Percentiles rank a stretch among this genome's conserved stretches.
Evolutionary conservation across 2,797 vertebrate genomes (phyloP).

Genomic region (Alfaro cultratus): DNA sequence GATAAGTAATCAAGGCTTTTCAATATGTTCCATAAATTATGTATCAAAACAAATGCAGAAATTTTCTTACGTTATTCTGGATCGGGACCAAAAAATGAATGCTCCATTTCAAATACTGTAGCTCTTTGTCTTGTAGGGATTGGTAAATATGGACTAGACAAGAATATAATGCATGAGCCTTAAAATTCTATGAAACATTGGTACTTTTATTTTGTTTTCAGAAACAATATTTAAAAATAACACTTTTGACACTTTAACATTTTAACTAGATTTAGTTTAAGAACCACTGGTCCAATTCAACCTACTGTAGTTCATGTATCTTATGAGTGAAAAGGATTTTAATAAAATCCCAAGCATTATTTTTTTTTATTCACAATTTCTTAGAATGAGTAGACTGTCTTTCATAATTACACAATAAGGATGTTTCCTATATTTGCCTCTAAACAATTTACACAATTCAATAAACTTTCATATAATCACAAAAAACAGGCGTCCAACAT

Average conservation of each 20-base stretch:
- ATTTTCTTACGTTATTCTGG: neutral
- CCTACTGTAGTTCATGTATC: neutral
- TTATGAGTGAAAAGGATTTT: neutral
- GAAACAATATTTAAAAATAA: neutral
- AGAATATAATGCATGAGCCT: neutral
- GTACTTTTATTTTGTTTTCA: neutral
- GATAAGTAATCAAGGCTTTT: neutral
- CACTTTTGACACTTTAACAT: neutral
- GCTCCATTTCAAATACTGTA: neutral
- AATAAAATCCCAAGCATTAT: too few species aligned
- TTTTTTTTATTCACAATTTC: too few species aligned
- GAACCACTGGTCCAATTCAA: neutral
- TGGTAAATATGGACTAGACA: neutral
- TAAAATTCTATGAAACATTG: neutral
- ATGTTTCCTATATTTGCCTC: conserved; percentile 7
- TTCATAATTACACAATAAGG: conserved; percentile 14
- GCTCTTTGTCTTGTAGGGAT: neutral
- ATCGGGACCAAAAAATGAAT: neutral
- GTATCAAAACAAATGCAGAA: neutral
- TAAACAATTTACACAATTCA: conserved; percentile 16
- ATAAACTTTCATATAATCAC: conserved; percentile 1
- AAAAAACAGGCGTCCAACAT: conserved; percentile 38
- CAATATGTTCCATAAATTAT: neutral
- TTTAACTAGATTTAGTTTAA: neutral
- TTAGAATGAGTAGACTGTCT: too few species aligned